Evolutionary conservation across 92 coral and sea anemone species (phyloP).

Genomic region (Scolanthus callimorphus): DNA sequence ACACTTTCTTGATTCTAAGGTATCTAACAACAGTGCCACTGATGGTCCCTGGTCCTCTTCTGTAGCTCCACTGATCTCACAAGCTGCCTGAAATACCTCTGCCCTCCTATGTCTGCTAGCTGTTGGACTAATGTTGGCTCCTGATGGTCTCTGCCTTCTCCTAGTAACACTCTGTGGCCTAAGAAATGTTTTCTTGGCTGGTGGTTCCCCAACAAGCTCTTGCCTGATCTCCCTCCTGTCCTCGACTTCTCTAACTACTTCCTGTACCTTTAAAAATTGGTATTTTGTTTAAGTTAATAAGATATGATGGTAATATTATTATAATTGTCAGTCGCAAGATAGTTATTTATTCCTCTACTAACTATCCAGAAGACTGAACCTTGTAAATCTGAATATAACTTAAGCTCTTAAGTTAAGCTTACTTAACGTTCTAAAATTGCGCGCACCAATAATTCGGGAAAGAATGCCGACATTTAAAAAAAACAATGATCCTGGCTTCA

Average conservation of each 20-base stretch:
- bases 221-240: background rate
- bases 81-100: constrained; percentile 21
- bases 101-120: background rate
- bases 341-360: too few relatives aligned
- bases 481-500: too few relatives aligned
- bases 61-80: constrained; percentile 32
- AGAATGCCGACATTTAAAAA: background rate
- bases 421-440: background rate
- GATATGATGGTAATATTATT: background rate
- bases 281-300: background rate
- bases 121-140: background rate
- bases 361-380: too few relatives aligned
- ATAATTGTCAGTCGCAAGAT: too few relatives aligned
- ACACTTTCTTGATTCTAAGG: constrained; percentile 11
- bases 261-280: background rate
- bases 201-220: background rate
- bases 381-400: too few relatives aligned
- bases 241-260: constrained; percentile 1
- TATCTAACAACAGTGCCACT: constrained; percentile 22
- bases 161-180: background rate
- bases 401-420: background rate
- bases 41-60: constrained; percentile 7
- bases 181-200: background rate
- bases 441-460: background rate
- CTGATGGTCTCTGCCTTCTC: background rate